Base-by-base conservation (phyloP, 2,797 vertebrate species). In the Agapornis canus region DNA sequence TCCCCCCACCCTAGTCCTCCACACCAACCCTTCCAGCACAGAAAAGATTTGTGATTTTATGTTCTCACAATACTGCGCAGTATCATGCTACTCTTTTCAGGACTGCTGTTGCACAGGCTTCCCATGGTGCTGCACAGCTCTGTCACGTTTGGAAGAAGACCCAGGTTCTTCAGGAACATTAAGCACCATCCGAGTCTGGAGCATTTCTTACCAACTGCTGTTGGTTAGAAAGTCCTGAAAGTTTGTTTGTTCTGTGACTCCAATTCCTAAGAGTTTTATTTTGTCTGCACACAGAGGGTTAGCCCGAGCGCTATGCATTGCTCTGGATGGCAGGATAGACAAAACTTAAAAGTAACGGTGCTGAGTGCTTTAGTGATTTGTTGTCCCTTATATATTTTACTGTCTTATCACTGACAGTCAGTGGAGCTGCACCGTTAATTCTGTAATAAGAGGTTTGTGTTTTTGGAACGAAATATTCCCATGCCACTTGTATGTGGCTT, bases 331-430 rank as follows among this genome's bases (percentile, higher is more conserved):
- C 37, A 26, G 76, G 54, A 48, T 64, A 88, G 65, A 47, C 29
- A 51, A 73, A 80, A 72, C 76, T 78, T 71, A 71, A 88, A 59
- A 54, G 49, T 0, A 1, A 42, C 5, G 43, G 61, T 54, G 59
- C 64, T 52, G 42, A 83, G 43, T n/a, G 20, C 31, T 82, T 86
- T 43, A 52, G 66, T 39, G 56, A 54, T 63, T 90, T 78, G 13
- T 59, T 84, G 47, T 92, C 54, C 72, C 13, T 75, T 86, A 51
- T 72, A 92, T 90, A 92, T 92, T 78, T 92, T 83, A 69, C 22
- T 10, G 1, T 78, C 81, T 95, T 96, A 92, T 94, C 92, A 6
- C 57, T 92, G 91, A 65, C 82, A 94, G 90, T 87, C 95, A 91
- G 91, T 9, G 32, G 56, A 96, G 51, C 91, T 49, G 54, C 35